Evolutionary conservation across 2,797 vertebrate genomes (phyloP).

Genomic region (Syndactyla subalaris): DNA sequence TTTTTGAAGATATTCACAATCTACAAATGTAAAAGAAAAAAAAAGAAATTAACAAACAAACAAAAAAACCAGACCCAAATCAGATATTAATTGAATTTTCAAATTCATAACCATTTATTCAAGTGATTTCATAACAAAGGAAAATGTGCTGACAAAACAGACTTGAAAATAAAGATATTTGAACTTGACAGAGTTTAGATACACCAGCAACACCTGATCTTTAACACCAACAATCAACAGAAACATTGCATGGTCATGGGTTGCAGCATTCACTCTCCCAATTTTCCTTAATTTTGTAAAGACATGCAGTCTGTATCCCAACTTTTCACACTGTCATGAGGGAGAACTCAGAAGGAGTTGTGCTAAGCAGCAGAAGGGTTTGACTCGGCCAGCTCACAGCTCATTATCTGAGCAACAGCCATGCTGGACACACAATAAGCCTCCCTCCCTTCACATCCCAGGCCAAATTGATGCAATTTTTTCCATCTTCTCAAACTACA

Average conservation of each 20-base stretch:
- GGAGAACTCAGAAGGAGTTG: background rate
- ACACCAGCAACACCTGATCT: background rate
- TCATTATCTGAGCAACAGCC: background rate
- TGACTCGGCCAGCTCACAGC: background rate
- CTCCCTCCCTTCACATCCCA: background rate
- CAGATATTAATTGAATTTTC: background rate
- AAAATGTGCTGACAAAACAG: background rate
- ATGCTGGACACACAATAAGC: accelerated
- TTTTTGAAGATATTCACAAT: background rate
- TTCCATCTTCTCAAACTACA: background rate
- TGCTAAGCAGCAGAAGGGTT: background rate
- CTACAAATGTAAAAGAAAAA: background rate
- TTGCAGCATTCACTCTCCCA: background rate
- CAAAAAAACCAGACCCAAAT: accelerated
- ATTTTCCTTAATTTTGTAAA: background rate
- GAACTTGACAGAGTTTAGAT: background rate
- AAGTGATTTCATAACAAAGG: background rate
- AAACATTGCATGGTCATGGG: background rate
- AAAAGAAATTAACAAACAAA: background rate
- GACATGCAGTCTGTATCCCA: background rate
- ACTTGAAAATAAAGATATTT: background rate
- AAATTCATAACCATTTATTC: background rate
- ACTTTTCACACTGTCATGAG: background rate
- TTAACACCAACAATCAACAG: background rate
- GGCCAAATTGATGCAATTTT: background rate